Base-by-base conservation (phyloP, 2,888 invertebrate genomes). In the Heliconius sara region DNA sequence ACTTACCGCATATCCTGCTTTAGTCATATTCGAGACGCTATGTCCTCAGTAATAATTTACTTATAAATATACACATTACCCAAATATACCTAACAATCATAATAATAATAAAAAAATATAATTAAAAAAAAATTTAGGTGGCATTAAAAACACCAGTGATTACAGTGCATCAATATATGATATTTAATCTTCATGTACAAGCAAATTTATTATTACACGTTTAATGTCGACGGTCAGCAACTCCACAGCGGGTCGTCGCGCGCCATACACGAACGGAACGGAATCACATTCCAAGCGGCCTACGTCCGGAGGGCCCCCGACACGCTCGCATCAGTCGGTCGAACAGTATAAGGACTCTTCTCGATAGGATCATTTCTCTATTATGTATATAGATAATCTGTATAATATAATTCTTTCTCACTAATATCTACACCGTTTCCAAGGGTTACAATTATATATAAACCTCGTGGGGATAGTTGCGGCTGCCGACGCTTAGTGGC, bases 181-280 rank as follows among this genome's bases (percentile, higher is more conserved):
- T 96, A 96, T 96, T 96, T 96, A 96, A 96, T 96, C 96, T 96
- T 96, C 96, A 96, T 96, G 96, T 96, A 96, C 96, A 96, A 96
- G 96, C 96, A 96, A 96, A 93, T 96, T 96, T 96, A 96, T 96
- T 95, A 96, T 93, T 95, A 95, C 95, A 94, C 93, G 91, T 93
- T 92, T 88, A 89, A 91, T 91, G 89, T 89, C 85, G 89, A 90
- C 89, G 88, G 86, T 88, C 85, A 85, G 88, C 92, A 92, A 92
- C 92, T 89, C 86, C 91, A 92, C 90, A 92, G 92, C 91, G 90
- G 39, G 34, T 43, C 43, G 66, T 93, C 93, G 92, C 96, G 39
- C 96, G 39, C 39, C 39, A 10, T 95, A 91, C 90, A 91, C 92
- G 89, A 92, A 91, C 89, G 89, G 89, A 90, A 85, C 88, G 93